phyloP scores from a whole-genome alignment of 2,888 invertebrate genomes.

The Folsomia manolachei region DNA sequence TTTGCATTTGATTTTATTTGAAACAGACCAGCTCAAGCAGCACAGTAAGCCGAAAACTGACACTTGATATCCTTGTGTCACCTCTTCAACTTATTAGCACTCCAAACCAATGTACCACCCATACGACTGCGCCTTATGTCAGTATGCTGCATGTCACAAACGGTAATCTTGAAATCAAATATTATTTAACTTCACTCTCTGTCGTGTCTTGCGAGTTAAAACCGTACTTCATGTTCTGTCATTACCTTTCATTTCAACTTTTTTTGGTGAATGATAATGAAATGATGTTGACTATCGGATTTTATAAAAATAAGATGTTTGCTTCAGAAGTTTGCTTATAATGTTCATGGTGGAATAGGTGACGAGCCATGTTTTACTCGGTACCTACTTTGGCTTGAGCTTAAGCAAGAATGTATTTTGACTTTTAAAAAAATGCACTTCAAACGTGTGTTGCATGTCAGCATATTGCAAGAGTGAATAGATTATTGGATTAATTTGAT shows the following conservation, averaged over 20 bases:
- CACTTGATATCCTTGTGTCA: conserved; percentile 6
- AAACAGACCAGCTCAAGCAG: not conserved
- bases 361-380: too few species aligned
- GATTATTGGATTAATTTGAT: conserved; percentile 18
- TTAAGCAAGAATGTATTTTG: too few species aligned
- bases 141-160: not conserved
- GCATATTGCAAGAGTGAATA: conserved; percentile 2
- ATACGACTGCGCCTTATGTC: too few species aligned
- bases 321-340: too few species aligned
- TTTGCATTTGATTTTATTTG: not conserved
- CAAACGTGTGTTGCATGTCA: conserved; percentile 5
- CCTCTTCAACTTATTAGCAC: not conserved
- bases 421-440: too few species aligned
- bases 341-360: too few species aligned
- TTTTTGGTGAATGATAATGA: too few species aligned
- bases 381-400: too few species aligned
- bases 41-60: conserved; percentile 2
- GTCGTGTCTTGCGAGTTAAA: too few species aligned
- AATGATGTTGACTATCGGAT: not conserved
- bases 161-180: not conserved
- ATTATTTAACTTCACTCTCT: too few species aligned
- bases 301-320: not conserved
- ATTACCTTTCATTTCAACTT: not conserved
- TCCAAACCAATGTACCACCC: too few species aligned
- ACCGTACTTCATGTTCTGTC: not conserved